Percentiles rank a stretch among this genome's conserved stretches.
Conservation (phyloP, 1,140 invertebrate genomes). For the Leptestheria dahalacensis region DNA sequence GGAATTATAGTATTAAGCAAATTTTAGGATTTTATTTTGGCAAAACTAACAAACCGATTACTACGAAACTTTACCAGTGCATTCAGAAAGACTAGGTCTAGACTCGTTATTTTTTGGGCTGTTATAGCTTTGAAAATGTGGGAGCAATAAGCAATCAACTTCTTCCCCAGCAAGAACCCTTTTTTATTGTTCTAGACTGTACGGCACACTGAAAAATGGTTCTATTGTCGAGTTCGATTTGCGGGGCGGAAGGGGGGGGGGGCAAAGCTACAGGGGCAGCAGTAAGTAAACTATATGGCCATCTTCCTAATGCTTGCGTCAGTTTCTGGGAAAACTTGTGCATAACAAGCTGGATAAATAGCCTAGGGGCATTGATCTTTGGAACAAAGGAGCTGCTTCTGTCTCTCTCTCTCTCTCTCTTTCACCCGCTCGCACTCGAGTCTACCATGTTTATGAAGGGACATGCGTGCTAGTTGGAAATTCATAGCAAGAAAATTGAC, state of each 20-base stretch:
- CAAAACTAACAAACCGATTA: too few species aligned
- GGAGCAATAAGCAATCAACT: too few species aligned
- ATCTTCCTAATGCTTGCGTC: neutral
- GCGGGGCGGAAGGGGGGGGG: neutral
- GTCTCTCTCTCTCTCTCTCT: slow-evolving; percentile 12
- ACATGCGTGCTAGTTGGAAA: neutral
- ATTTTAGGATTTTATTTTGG: too few species aligned
- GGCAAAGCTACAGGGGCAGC: neutral
- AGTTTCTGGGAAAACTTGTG: neutral
- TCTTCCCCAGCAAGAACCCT: too few species aligned
- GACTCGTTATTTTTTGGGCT: too few species aligned
- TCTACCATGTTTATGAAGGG: slow-evolving; percentile 1
- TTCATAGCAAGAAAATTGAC: neutral
- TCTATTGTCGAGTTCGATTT: neutral
- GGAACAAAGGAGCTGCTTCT: slow-evolving; percentile 6
- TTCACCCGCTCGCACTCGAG: slow-evolving; percentile 4
- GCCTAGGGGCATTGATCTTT: neutral
- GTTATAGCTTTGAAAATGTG: too few species aligned
- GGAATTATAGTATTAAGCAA: too few species aligned
- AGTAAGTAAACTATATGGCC: neutral
- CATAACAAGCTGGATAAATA: neutral
- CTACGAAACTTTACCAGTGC: too few species aligned
- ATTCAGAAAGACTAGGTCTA: too few species aligned
- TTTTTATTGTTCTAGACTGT: neutral
- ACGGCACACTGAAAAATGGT: neutral